Percentiles rank a stretch among this genome's conserved stretches.
phyloP scores from a whole-genome alignment of 1,140 invertebrate genomes.

The Eufriesea mexicana region DNA sequence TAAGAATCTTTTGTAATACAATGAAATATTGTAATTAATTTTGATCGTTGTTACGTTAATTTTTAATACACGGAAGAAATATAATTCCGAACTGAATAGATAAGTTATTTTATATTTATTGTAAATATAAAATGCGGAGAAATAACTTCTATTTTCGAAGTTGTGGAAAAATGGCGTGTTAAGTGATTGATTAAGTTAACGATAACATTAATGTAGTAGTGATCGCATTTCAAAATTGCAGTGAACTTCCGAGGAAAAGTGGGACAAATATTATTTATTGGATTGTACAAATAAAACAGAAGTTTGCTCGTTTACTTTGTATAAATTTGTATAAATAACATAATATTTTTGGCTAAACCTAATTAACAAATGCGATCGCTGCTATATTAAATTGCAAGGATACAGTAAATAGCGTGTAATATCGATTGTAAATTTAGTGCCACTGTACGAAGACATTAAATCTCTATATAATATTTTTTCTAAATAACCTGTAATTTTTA shows the following conservation, averaged over 20 bases:
- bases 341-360: not conserved
- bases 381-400: no score
- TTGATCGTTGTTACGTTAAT: not conserved
- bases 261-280: not conserved
- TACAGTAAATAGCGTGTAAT: not conserved
- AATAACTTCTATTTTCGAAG: not conserved
- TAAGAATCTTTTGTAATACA: not conserved
- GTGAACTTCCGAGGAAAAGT: not conserved
- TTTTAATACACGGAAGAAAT: not conserved
- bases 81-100: not conserved
- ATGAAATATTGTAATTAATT: not conserved
- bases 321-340: not conserved
- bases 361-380: not conserved
- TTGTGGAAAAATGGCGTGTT: no score
- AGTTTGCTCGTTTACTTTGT: not conserved
- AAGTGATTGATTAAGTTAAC: no score
- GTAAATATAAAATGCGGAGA: conserved; percentile 1
- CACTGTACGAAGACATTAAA: not conserved
- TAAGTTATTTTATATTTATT: conserved; percentile 12
- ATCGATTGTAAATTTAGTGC: not conserved
- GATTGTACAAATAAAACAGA: not conserved
- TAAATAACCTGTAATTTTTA: not conserved
- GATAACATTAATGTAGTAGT: not conserved
- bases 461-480: not conserved
- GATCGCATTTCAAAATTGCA: not conserved